Conservation (phyloP, 2,113 vertebrate species). For the Rutilus rutilus region DNA sequence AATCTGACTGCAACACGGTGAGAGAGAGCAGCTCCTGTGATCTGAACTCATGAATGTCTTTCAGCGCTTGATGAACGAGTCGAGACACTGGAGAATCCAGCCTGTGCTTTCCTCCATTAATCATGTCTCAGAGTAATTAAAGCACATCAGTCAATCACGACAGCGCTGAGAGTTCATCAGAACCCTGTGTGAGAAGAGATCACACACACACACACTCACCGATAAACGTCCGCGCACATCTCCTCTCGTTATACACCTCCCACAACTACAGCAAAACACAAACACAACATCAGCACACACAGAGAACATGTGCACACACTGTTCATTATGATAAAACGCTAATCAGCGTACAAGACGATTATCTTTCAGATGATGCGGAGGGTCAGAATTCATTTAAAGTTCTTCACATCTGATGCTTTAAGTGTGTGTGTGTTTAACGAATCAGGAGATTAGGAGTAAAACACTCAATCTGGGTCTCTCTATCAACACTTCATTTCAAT, state of each 20-base stretch:
- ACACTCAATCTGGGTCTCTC: too few relatives aligned
- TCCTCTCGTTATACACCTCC: constrained; percentile 96
- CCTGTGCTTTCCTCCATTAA: background rate
- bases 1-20: background rate
- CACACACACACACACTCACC: constrained; percentile 77
- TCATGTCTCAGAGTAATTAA: background rate
- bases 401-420: too few relatives aligned
- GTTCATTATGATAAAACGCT: background rate
- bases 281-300: background rate
- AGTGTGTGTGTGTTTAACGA: too few relatives aligned
- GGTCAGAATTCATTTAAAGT: too few relatives aligned
- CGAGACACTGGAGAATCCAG: background rate
- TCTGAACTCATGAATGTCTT: too few relatives aligned
- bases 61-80: background rate
- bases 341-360: background rate
- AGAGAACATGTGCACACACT: background rate
- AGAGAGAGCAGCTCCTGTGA: too few relatives aligned
- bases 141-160: background rate
- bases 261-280: constrained; percentile 79
- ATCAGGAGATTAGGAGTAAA: too few relatives aligned
- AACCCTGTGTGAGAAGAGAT: too few relatives aligned
- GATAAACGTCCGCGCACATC: constrained; percentile 94
- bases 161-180: background rate
- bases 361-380: background rate
- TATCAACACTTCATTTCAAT: too few relatives aligned